Evolutionary conservation across 2,797 vertebrate species (phyloP), one percentile per base, ranked within the genome.

Genomic region (Oreonectes daqikongensis): DNA sequence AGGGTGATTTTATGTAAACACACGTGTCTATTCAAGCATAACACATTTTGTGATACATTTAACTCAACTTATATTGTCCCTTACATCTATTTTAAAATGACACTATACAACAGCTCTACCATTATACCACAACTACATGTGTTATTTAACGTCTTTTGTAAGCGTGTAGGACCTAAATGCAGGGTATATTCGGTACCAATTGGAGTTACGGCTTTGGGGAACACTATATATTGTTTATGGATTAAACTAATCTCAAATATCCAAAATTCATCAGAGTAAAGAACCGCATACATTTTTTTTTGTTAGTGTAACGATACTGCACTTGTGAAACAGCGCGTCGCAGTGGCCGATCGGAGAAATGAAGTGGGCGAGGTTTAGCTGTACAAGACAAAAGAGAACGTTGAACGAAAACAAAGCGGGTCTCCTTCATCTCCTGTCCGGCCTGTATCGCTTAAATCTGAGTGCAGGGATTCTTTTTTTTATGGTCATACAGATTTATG

Each of bases 301-400:
- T 14, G 12, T 5, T 1, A 17, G 55, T 28, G 22, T 50, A 22
- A 30, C 12, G 1, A 28, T 10, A 0, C 40, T 40, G 15, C 3
- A 38, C 1, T 0, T 66, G n/a, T 22, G 66, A 22, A 44, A 61
- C 26, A 79, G 77, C 69, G 63, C 24, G 71, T 22, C 52, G 1
- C 28, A 17, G 68, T 46, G 68, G 38, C 64, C 12, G 76, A 57
- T 35, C 46, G 46, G 65, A 32, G 52, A 40, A 75, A 11, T 26
- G 14, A 10, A 40, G 69, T 74, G 77, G 79, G 69, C 79, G 79
- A 61, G 81, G 81, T 76, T 77, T 76, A 53, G 26, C 40, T 68
- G 30, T 42, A 42, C 73, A 67, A 50, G 69, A 82, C 64, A 72
- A 73, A 82, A 75, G 73, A 76, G 63, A 72, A 67, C 61, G 67